Percentiles rank a stretch among this genome's conserved stretches.
Evolutionary conservation across 1,140 invertebrate species (phyloP).

Genomic region (Carposina sasakii): DNA sequence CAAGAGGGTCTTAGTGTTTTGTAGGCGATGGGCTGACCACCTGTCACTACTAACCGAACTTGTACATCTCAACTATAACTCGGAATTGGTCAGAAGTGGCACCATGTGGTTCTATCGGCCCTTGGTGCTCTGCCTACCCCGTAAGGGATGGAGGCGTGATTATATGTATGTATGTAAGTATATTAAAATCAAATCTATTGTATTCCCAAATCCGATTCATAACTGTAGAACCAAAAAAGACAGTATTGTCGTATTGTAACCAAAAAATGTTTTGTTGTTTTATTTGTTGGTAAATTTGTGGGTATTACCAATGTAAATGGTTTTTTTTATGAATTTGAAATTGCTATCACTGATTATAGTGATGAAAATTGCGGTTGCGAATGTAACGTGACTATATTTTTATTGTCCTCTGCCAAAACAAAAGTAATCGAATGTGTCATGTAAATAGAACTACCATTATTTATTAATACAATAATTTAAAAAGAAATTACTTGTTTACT

Average conservation of each 20-base stretch:
- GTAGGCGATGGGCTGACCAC: too few species aligned
- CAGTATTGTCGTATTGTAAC: conserved; percentile 63
- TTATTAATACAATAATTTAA: conserved; percentile 73
- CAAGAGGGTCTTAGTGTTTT: too few species aligned
- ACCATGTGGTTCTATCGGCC: too few species aligned
- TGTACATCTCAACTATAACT: too few species aligned
- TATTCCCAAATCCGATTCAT: too few species aligned
- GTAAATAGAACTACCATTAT: conserved; percentile 73
- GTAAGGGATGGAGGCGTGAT: too few species aligned
- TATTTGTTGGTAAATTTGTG: conserved; percentile 16
- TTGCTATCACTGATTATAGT: too few species aligned
- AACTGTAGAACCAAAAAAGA: conserved; percentile 69
- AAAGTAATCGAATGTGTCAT: conserved; percentile 68
- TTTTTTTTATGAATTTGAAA: conserved; percentile 20
- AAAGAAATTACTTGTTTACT: conserved; percentile 54
- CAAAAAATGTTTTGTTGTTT: conserved; percentile 48
- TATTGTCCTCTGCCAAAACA: conserved; percentile 70
- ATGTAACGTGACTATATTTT: conserved; percentile 66
- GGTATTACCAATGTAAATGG: conserved; percentile 38
- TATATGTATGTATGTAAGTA: too few species aligned
- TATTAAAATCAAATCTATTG: too few species aligned
- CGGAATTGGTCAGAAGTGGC: too few species aligned
- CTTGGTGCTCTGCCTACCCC: too few species aligned
- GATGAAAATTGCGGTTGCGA: conserved; percentile 22
- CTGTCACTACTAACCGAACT: too few species aligned